Conservation (phyloP, 2,113 vertebrate species). For the Phaethon lepturus region DNA sequence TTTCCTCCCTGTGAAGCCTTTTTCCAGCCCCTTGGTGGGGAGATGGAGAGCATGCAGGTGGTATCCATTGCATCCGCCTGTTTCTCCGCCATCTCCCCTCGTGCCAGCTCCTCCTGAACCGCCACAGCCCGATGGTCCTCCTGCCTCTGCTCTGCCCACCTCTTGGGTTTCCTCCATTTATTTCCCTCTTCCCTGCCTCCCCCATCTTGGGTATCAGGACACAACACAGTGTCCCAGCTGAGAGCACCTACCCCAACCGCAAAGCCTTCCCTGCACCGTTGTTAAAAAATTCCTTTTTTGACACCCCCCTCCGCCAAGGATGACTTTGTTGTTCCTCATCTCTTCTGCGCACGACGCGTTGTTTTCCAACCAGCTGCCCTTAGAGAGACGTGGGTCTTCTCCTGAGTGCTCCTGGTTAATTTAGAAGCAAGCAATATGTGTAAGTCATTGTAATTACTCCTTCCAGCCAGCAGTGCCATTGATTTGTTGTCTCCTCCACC, state of each 20-base stretch:
- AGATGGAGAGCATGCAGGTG: rapidly evolving
- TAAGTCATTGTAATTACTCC: slow-evolving; percentile 28
- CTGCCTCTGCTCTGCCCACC: neutral
- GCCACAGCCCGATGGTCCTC: rapidly evolving
- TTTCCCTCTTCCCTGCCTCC: rapidly evolving
- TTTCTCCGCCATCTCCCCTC: neutral
- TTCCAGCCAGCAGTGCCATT: neutral
- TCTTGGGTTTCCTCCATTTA: neutral
- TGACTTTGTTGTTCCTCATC: neutral
- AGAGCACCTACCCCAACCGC: neutral
- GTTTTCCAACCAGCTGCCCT: neutral
- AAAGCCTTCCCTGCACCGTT: rapidly evolving
- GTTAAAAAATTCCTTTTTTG: neutral
- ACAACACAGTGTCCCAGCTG: neutral
- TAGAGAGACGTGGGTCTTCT: neutral
- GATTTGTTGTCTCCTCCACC: slow-evolving; percentile 11
- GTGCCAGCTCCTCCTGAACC: neutral
- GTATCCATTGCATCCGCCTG: rapidly evolving
- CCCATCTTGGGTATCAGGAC: rapidly evolving
- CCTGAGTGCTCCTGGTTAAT: slow-evolving; percentile 19
- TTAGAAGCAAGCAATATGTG: slow-evolving; percentile 3
- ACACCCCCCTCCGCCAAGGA: neutral
- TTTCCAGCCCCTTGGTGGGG: neutral
- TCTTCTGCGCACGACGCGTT: rapidly evolving
- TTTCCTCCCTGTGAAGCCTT: rapidly evolving